These are phyloP conservation scores for Tetrao urogallus DNA, from an alignment of 2,113 vertebrate species.

Conservation along the genomic window DNA sequence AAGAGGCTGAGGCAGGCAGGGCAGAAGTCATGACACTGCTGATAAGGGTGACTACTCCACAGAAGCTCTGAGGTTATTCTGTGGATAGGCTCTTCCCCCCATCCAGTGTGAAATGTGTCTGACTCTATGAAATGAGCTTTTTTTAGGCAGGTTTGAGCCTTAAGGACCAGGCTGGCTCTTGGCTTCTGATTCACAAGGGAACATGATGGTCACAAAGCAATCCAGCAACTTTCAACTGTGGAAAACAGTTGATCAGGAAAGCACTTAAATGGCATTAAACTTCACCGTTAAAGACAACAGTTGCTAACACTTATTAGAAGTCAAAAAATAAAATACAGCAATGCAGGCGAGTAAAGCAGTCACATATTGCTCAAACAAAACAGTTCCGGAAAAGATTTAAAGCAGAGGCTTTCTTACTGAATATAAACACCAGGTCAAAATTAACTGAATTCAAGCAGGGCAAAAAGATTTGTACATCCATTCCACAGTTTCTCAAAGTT, in stretches of 20 bases:
- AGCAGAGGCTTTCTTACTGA: neutral
- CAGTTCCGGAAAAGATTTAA: neutral
- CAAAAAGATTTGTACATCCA: neutral
- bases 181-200: neutral
- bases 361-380: neutral
- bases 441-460: neutral
- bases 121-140: fast-evolving
- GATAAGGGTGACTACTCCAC: neutral
- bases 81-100: neutral
- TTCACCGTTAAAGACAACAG: neutral
- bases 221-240: neutral
- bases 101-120: neutral
- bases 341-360: neutral
- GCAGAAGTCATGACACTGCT: neutral
- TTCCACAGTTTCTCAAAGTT: neutral
- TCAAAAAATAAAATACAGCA: neutral
- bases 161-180: neutral
- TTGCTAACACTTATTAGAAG: neutral
- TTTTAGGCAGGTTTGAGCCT: neutral
- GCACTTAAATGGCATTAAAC: constrained; percentile 1
- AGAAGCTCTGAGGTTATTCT: neutral
- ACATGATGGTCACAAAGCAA: neutral
- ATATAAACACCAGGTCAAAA: constrained; percentile 1
- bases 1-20: neutral
- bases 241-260: neutral